Evolutionary conservation across 1,140 invertebrate genomes (phyloP), one percentile per base, ranked within the genome.

Genomic region (Cotesia vestalis): DNA sequence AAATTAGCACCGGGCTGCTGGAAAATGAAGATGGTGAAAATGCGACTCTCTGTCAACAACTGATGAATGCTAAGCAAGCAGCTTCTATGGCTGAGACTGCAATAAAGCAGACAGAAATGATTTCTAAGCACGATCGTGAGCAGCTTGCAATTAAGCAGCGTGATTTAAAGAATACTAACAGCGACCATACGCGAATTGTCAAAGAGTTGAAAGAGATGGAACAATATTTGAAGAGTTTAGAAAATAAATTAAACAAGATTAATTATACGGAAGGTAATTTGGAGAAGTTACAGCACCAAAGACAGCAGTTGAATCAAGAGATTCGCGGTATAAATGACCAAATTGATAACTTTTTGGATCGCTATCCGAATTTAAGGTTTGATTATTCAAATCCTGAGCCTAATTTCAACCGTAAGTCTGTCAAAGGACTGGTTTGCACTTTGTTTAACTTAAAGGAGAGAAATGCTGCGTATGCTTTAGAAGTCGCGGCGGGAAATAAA

Each of bases 41-140:
- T 69, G 91, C 93, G n/a, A 96, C 96, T 4, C 86, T 98, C 17
- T 93, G 95, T 81, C 94, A 97, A 75, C 95, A 98, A 81, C 86
- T 98, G 1, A 96, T 96, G 78, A 90, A 88, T 81, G 93, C 94
- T 0, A 94, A 94, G 78, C 90, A 92, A 78, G 90, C 90, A 66
- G 89, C 93, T 5, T 91, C 91, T 14, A 90, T 92, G 76, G 92
- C 94, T 1, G 91, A 94, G 77, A 97, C 95, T 0, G 92, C 94
- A 61, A 90, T 91, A 6, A 94, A 95, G 74, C 92, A 94, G 71
- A 91, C 91, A 9, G 88, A 91, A 74, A 95, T 96, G 92, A 91
- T 92, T 81, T 85, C 96, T 70, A 89, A 90, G 67, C 92, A 95
- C 80, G 90, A 88, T 2, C 90, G 91, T 73, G 87, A 90, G 36